Conservation (phyloP, 2,888 invertebrate species). For the Gasteruption jaculator region DNA sequence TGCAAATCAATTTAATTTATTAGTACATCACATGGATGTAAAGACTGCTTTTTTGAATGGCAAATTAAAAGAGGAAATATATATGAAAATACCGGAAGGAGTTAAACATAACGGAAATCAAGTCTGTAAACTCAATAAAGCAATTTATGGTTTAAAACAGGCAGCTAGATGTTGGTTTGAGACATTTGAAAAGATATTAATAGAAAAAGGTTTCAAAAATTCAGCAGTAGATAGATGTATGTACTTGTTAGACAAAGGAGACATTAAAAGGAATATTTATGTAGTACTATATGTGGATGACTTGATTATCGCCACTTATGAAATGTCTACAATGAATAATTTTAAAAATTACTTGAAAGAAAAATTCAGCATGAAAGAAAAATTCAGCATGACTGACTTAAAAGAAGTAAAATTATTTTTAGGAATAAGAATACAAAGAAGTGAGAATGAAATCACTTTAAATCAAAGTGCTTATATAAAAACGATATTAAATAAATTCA, state of each 20-base stretch:
- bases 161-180: too few species aligned
- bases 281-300: slow-evolving; percentile 17
- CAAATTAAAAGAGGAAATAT: slow-evolving; percentile 20
- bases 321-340: slow-evolving; percentile 6
- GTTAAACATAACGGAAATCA: slow-evolving; percentile 12
- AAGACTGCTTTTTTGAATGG: slow-evolving; percentile 20
- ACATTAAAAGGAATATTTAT: slow-evolving; percentile 18
- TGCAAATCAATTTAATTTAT: slow-evolving; percentile 17
- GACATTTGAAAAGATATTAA: too few species aligned
- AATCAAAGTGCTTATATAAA: slow-evolving; percentile 6
- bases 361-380: too few species aligned
- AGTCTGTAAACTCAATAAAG: slow-evolving; percentile 21
- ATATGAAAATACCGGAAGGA: slow-evolving; percentile 20
- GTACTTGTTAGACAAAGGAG: slow-evolving; percentile 17
- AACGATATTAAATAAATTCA: slow-evolving; percentile 6
- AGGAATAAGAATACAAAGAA: not conserved
- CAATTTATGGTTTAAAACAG: too few species aligned
- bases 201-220: slow-evolving; percentile 18
- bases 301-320: slow-evolving; percentile 9
- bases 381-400: slow-evolving; percentile 3
- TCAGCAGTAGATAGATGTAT: slow-evolving; percentile 18
- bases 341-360: slow-evolving; percentile 9
- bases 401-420: too few species aligned
- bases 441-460: slow-evolving; percentile 2
- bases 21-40: slow-evolving; percentile 19